A percentile compares a stretch with the other conserved stretches of the same genome.
These are phyloP conservation scores for Lithophane leautieri DNA, from an alignment of 2,888 invertebrate genomes.

Conservation along the genomic window DNA sequence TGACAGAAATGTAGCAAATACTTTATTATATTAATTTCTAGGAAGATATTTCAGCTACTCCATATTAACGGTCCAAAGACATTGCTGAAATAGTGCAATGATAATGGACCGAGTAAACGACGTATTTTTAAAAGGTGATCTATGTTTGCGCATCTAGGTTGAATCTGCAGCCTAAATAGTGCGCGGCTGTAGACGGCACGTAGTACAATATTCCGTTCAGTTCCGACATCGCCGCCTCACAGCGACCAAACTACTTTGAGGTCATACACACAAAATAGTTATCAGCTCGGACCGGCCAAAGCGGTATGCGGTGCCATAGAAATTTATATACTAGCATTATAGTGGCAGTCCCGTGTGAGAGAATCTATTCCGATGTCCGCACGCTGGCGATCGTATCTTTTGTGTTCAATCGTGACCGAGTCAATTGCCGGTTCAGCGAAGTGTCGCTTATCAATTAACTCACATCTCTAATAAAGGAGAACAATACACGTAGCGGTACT, in stretches of 20 bases:
- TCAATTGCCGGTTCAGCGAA: constrained; percentile 35
- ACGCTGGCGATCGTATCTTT: constrained; percentile 48
- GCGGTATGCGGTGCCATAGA: constrained; percentile 61
- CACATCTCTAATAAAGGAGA: constrained; percentile 39
- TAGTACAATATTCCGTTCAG: constrained; percentile 65
- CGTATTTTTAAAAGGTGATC: constrained; percentile 64
- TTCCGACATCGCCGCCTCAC: constrained; percentile 47
- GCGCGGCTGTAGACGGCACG: constrained; percentile 49
- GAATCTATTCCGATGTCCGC: constrained; percentile 55
- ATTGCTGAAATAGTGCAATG: constrained; percentile 65
- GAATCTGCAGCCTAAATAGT: constrained; percentile 58
- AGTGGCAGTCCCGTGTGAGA: constrained; percentile 45
- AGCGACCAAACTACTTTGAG: constrained; percentile 57
- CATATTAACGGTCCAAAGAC: constrained; percentile 49
- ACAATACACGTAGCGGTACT: background rate
- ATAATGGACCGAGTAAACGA: constrained; percentile 68
- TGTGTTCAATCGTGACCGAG: constrained; percentile 55
- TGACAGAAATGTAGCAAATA: constrained; percentile 30
- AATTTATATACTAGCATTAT: constrained; percentile 64
- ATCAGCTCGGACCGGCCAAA: constrained; percentile 59
- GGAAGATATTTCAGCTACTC: constrained; percentile 27
- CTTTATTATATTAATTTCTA: constrained; percentile 48
- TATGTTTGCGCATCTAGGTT: constrained; percentile 55
- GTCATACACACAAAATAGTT: constrained; percentile 66
- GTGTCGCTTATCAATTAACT: constrained; percentile 43